These are phyloP conservation scores for Okamejei kenojei DNA, from an alignment of 2,797 vertebrate species.

Conservation along the genomic window DNA sequence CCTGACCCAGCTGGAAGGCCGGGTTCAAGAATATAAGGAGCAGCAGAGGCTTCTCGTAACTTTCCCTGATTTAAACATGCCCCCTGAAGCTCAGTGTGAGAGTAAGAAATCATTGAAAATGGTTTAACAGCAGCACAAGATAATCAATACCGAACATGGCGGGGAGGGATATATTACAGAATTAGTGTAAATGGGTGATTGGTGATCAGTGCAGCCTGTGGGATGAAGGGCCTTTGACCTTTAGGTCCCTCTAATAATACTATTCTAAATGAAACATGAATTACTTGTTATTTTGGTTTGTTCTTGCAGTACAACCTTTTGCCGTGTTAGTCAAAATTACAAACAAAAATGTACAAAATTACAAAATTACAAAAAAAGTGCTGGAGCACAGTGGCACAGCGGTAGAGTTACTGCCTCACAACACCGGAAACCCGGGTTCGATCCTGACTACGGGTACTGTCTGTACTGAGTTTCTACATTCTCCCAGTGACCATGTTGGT, in stretches of 20 bases:
- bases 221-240: no score
- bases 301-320: not conserved
- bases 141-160: not conserved
- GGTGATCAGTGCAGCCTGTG: no score
- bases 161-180: no score
- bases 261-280: not conserved
- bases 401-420: no score
- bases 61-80: slow-evolving; percentile 74
- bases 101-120: slow-evolving; percentile 58
- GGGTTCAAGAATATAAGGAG: slow-evolving; percentile 55
- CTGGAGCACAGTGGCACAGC: no score
- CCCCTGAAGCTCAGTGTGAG: slow-evolving; percentile 56
- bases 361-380: no score
- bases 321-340: not conserved
- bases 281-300: not conserved
- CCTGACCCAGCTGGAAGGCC: slow-evolving; percentile 52
- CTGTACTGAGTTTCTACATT: no score
- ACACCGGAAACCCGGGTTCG: no score
- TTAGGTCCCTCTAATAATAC: not conserved
- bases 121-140: not conserved
- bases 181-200: no score
- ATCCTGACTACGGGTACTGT: no score
- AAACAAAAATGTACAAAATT: no score
- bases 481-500: no score
- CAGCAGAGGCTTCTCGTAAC: slow-evolving; percentile 74